Evolutionary conservation across 2,113 vertebrate genomes (phyloP).

Genomic region (Esox niger): DNA sequence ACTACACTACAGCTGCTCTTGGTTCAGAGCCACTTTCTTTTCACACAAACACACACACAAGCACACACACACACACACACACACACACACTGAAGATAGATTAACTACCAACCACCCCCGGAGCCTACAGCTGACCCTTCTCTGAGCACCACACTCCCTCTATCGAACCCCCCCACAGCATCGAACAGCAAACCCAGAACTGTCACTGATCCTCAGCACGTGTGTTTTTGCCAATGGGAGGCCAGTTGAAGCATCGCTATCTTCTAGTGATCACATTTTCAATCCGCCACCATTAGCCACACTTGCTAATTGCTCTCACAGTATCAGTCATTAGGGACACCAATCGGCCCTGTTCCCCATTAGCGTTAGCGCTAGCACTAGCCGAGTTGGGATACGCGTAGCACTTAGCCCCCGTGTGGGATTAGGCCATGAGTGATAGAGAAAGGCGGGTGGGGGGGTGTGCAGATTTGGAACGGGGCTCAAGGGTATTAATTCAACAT

Average conservation of each 20-base stretch:
- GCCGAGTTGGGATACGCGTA: neutral
- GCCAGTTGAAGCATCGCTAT: slow-evolving; percentile 41
- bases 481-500: slow-evolving; percentile 67
- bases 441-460: slow-evolving; percentile 27
- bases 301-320: slow-evolving; percentile 75
- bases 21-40: slow-evolving; percentile 60
- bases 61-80: neutral
- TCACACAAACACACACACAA: neutral
- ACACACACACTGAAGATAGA: neutral
- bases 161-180: neutral
- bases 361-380: slow-evolving; percentile 1
- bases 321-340: slow-evolving; percentile 74
- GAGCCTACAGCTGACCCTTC: neutral
- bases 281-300: slow-evolving; percentile 69
- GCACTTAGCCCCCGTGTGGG: slow-evolving; percentile 35
- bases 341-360: slow-evolving; percentile 54
- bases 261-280: slow-evolving; percentile 57
- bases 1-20: slow-evolving; percentile 67
- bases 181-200: neutral
- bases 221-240: slow-evolving; percentile 43
- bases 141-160: neutral
- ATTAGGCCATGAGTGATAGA: slow-evolving; percentile 50
- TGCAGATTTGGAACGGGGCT: slow-evolving; percentile 6
- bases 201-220: neutral
- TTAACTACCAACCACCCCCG: no score